Conservation (phyloP, 2,113 vertebrate genomes). For the Ivindomyrus marchei region DNA sequence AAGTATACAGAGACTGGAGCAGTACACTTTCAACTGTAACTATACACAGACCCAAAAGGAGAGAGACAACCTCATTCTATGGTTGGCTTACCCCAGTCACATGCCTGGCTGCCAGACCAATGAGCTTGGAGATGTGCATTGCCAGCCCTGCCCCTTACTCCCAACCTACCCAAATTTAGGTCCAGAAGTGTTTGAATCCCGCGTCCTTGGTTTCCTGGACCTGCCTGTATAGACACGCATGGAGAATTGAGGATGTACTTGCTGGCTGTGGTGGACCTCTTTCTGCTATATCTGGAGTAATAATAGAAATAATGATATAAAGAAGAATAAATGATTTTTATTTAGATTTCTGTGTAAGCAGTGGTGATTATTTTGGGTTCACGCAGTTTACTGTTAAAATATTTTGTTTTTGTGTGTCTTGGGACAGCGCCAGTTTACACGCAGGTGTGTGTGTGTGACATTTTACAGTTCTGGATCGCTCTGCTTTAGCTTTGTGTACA, state of each 20-base stretch:
- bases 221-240: slow-evolving; percentile 54
- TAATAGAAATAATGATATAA: slow-evolving; percentile 52
- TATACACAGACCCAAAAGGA: slow-evolving; percentile 18
- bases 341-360: slow-evolving; percentile 52
- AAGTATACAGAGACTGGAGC: slow-evolving; percentile 62
- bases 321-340: slow-evolving; percentile 73
- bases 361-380: background rate
- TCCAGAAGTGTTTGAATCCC: slow-evolving; percentile 35
- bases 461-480: background rate
- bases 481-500: background rate
- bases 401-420: background rate
- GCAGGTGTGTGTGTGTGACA: background rate
- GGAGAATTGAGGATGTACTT: slow-evolving; percentile 60
- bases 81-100: slow-evolving; percentile 50
- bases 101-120: slow-evolving; percentile 47
- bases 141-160: slow-evolving; percentile 23
- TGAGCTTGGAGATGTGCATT: slow-evolving; percentile 47
- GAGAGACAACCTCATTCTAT: slow-evolving; percentile 39
- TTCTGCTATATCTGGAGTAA: slow-evolving; percentile 40
- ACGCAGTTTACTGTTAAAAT: background rate
- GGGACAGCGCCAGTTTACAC: background rate
- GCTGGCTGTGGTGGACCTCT: slow-evolving; percentile 60
- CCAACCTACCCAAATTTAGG: slow-evolving; percentile 7
- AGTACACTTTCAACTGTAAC: slow-evolving; percentile 51
- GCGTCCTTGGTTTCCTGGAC: slow-evolving; percentile 22